Evolutionary conservation across 2,888 invertebrate genomes (phyloP).

Genomic region (Drosophila ezoana): DNA sequence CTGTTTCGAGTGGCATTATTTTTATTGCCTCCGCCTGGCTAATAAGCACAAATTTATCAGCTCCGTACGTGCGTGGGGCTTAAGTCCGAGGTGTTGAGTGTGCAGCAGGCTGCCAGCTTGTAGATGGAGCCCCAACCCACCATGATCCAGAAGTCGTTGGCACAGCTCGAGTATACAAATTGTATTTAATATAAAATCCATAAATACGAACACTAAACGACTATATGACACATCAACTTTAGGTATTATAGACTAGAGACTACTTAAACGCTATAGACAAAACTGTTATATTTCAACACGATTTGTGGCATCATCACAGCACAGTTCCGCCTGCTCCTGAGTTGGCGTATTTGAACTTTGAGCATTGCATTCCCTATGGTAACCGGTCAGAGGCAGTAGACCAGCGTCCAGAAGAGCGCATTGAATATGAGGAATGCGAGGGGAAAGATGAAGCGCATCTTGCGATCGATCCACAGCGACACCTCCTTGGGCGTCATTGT

Average conservation of each 20-base stretch:
- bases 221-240: conserved; percentile 29
- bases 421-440: conserved; percentile 92
- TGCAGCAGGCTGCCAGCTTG: conserved; percentile 13
- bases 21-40: conserved; percentile 60
- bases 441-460: conserved; percentile 92
- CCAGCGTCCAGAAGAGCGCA: conserved; percentile 91
- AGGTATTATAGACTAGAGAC: conserved; percentile 6
- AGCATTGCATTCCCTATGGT: conserved; percentile 9
- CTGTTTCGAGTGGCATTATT: conserved; percentile 50
- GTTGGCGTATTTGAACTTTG: conserved; percentile 28
- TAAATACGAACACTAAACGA: conserved; percentile 38
- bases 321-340: conserved; percentile 20
- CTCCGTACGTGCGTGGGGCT: conserved; percentile 69
- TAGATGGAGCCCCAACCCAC: conserved; percentile 13
- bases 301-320: conserved; percentile 41
- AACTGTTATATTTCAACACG: conserved; percentile 31
- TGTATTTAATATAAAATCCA: conserved; percentile 37
- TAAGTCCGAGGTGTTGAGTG: conserved; percentile 53
- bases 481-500: conserved; percentile 96
- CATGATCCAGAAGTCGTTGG: background rate
- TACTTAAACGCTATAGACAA: conserved; percentile 16
- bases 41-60: conserved; percentile 79
- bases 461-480: conserved; percentile 92
- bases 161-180: conserved; percentile 28
- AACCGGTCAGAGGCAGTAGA: conserved; percentile 86